These are phyloP conservation scores for Glomeris maerens DNA, from an alignment of 1,140 invertebrate genomes.

Conservation along the genomic window DNA sequence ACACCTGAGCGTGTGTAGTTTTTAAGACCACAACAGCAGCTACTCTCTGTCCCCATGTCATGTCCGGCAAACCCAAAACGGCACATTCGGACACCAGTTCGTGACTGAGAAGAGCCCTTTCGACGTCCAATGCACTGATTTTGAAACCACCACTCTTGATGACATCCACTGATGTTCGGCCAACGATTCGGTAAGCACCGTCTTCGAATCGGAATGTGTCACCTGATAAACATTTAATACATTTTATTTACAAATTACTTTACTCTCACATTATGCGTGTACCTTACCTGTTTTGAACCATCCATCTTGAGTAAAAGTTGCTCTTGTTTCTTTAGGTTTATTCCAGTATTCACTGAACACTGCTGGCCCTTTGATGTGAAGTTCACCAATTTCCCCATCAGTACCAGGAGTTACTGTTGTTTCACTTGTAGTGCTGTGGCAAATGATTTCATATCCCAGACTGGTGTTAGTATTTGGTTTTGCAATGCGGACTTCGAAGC, in stretches of 20 bases:
- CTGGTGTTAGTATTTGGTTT: constrained; percentile 26
- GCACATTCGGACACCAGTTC: constrained; percentile 57
- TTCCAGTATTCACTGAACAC: constrained; percentile 70
- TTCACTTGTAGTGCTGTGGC: constrained; percentile 27
- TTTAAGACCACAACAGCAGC: constrained; percentile 51
- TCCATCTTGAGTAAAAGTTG: constrained; percentile 57
- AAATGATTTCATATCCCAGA: constrained; percentile 30
- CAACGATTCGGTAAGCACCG: constrained; percentile 61
- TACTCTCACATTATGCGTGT: too few species aligned
- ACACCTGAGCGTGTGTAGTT: constrained; percentile 27
- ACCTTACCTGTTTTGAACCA: constrained; percentile 71
- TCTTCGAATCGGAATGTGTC: constrained; percentile 51
- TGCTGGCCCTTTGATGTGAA: constrained; percentile 55
- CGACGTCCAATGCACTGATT: constrained; percentile 68
- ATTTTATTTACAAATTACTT: constrained; percentile 1
- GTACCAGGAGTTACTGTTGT: constrained; percentile 24
- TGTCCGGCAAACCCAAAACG: constrained; percentile 62
- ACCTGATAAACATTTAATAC: constrained; percentile 32
- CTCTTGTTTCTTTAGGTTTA: constrained; percentile 48
- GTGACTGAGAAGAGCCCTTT: constrained; percentile 61
- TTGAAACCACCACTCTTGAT: constrained; percentile 83
- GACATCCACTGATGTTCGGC: constrained; percentile 69
- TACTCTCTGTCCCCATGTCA: constrained; percentile 63
- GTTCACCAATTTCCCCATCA: constrained; percentile 41
- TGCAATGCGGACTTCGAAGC: constrained; percentile 46